Percentiles rank a stretch among this genome's conserved stretches.
Conservation (phyloP, 1,140 invertebrate species). For the Elymnias hypermnestra region DNA sequence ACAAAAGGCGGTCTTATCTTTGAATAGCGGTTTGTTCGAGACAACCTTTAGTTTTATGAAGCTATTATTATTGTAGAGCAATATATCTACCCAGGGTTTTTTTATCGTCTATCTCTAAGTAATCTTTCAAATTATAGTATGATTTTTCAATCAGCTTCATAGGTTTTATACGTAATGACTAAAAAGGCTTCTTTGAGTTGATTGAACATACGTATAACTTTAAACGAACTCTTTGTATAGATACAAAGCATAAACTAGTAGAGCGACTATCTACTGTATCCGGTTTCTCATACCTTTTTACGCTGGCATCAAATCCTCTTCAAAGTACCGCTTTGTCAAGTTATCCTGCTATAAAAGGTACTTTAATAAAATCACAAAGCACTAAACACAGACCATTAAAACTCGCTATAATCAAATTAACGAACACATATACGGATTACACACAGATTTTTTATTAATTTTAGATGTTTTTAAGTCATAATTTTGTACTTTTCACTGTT, state of each 20-base stretch:
- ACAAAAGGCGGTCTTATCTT: too few species aligned
- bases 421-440: slow-evolving; percentile 3
- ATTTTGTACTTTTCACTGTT: slow-evolving; percentile 23
- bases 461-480: slow-evolving; percentile 24
- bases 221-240: too few species aligned
- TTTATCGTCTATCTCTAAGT: too few species aligned
- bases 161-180: too few species aligned
- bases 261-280: slow-evolving; percentile 54
- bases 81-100: too few species aligned
- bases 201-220: too few species aligned
- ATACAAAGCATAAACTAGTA: slow-evolving; percentile 66
- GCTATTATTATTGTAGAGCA: too few species aligned
- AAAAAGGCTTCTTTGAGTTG: too few species aligned
- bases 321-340: slow-evolving; percentile 28
- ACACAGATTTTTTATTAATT: background rate
- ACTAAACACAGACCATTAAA: slow-evolving; percentile 51
- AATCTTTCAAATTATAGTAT: too few species aligned
- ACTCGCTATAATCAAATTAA: slow-evolving; percentile 20
- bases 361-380: slow-evolving; percentile 51
- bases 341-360: slow-evolving; percentile 40
- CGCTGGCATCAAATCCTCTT: slow-evolving; percentile 56
- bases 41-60: too few species aligned
- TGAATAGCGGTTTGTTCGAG: too few species aligned
- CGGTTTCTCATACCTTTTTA: slow-evolving; percentile 68
- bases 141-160: too few species aligned